These are phyloP conservation scores for Tipula lateralis DNA, from an alignment of 2,888 invertebrate species.

Conservation along the genomic window DNA sequence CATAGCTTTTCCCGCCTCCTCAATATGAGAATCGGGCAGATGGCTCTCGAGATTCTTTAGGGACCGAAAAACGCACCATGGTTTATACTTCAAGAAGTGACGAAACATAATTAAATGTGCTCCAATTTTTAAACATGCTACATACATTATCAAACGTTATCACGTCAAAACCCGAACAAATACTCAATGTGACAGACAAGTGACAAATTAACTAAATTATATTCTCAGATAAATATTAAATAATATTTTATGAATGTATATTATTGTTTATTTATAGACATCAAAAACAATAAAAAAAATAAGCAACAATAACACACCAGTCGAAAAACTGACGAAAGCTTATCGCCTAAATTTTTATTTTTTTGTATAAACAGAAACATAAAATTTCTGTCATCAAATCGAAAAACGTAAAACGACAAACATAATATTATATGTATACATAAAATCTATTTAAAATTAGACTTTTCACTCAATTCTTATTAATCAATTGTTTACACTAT, in stretches of 20 bases:
- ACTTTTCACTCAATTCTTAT: neutral
- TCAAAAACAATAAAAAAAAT: neutral
- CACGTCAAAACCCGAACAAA: neutral
- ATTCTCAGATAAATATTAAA: neutral
- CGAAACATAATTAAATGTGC: too few relatives aligned
- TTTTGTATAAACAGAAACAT: neutral
- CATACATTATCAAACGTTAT: neutral
- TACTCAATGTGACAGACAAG: neutral
- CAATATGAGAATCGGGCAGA: too few relatives aligned
- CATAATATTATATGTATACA: neutral
- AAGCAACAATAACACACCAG: neutral
- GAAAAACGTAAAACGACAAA: neutral
- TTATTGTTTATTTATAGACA: neutral
- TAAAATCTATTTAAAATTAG: neutral
- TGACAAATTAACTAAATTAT: slow-evolving; percentile 6
- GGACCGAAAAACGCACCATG: too few relatives aligned
- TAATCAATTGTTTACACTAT: neutral
- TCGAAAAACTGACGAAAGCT: neutral
- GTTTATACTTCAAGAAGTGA: too few relatives aligned
- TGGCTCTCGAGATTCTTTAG: too few relatives aligned
- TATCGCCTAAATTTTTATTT: neutral
- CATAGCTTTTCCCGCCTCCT: too few relatives aligned
- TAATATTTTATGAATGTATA: neutral
- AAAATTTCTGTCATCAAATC: slow-evolving; percentile 11
- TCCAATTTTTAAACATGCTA: too few relatives aligned